phyloP scores from a whole-genome alignment of 1,140 invertebrate genomes.

The Copidosoma floridanum region DNA sequence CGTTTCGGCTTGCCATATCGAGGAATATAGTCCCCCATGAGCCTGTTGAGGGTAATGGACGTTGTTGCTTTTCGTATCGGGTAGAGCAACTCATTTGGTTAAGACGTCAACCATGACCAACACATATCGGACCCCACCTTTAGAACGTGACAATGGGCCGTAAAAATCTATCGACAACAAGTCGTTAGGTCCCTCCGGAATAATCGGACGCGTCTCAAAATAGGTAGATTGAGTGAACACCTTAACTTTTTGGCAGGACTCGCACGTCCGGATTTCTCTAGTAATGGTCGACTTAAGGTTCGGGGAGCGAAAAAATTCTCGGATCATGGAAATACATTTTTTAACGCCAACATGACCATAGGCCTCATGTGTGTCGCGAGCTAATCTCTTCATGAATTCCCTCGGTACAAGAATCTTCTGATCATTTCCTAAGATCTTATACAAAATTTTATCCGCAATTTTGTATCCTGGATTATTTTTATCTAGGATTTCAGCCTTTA shows the following conservation, averaged over 20 bases:
- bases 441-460: no score
- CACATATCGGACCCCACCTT: constrained; percentile 30
- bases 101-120: constrained; percentile 39
- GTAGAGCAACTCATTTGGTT: constrained; percentile 37
- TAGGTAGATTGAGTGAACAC: background rate
- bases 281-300: background rate
- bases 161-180: constrained; percentile 36
- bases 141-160: constrained; percentile 32
- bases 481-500: no score
- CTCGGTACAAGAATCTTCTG: no score
- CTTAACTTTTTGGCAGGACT: background rate
- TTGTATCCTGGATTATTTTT: no score
- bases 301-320: background rate
- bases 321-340: background rate
- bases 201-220: background rate
- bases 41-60: background rate
- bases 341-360: background rate
- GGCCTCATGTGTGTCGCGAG: background rate
- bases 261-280: background rate
- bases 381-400: background rate
- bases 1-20: no score
- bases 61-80: constrained; percentile 28
- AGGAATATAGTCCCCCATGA: constrained; percentile 2
- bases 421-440: no score
- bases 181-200: constrained; percentile 11